phyloP scores from a whole-genome alignment of 2,888 invertebrate genomes.

The Pseudococcus longispinus region DNA sequence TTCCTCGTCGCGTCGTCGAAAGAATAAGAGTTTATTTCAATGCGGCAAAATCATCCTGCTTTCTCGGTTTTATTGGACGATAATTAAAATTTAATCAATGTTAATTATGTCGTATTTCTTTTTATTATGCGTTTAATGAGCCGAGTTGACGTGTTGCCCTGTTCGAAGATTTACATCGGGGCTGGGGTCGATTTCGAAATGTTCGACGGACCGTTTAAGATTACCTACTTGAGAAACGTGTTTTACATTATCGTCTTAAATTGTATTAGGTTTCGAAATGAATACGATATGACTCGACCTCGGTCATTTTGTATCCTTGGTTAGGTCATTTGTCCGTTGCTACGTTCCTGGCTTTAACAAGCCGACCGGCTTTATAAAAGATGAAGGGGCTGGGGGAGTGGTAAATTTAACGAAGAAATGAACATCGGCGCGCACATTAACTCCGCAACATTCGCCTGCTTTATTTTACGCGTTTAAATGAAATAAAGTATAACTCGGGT shows the following conservation, averaged over 20 bases:
- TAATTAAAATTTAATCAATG: not conserved
- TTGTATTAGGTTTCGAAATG: not conserved
- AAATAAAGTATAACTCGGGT: not conserved
- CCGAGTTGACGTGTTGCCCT: not conserved
- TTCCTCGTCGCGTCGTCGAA: not conserved
- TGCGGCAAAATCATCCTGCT: not conserved
- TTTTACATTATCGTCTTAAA: not conserved
- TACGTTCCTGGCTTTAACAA: not conserved
- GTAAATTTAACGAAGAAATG: conserved; percentile 24
- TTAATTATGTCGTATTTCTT: not conserved
- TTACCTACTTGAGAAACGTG: not conserved
- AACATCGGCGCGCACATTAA: conserved; percentile 16
- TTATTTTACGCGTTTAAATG: conserved; percentile 28
- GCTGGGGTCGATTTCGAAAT: not conserved
- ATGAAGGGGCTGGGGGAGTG: too few species aligned
- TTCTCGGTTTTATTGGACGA: not conserved
- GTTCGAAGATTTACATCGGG: not conserved
- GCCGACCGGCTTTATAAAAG: not conserved
- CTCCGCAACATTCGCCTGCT: not conserved
- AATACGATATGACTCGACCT: not conserved
- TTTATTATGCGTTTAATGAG: not conserved
- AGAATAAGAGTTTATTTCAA: not conserved
- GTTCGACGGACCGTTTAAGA: not conserved
- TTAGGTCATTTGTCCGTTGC: conserved; percentile 16
- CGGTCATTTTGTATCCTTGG: not conserved